Conservation (phyloP, 2,113 vertebrate species). For the Gila orcuttii region DNA sequence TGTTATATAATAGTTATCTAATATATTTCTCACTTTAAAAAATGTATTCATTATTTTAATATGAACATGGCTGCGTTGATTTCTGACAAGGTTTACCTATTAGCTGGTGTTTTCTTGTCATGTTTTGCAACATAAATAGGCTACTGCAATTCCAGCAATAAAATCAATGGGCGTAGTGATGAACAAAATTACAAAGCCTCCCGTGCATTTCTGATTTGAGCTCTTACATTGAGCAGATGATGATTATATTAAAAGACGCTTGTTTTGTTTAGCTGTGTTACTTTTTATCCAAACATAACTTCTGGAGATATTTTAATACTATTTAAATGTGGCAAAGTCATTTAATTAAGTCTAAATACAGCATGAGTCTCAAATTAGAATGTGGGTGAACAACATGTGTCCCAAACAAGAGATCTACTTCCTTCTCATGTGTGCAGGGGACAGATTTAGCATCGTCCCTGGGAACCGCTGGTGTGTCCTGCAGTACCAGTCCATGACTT, state of each 20-base stretch:
- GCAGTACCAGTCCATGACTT: constrained; percentile 16
- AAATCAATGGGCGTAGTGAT: not conserved
- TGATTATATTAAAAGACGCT: not conserved
- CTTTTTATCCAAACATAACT: not conserved
- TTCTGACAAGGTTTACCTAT: not conserved
- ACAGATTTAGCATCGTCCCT: constrained; percentile 40
- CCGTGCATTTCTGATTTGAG: not conserved
- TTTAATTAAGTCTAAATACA: constrained; percentile 15
- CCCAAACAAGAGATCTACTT: constrained; percentile 4
- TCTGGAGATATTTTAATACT: not conserved
- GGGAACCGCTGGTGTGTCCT: constrained; percentile 25
- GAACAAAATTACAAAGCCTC: not conserved
- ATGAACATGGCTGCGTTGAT: not conserved
- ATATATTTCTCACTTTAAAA: not conserved
- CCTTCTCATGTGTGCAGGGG: not conserved
- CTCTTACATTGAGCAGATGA: not conserved
- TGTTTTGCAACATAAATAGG: not conserved
- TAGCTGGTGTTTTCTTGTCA: not conserved
- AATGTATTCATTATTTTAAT: not conserved
- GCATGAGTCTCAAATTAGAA: constrained; percentile 39
- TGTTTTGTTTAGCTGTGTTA: not conserved
- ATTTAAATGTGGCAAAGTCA: constrained; percentile 24
- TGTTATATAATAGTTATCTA: not conserved
- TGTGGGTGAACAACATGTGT: constrained; percentile 20
- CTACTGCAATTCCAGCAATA: not conserved